Evolutionary conservation across 2,888 invertebrate species (phyloP), one percentile per base, ranked within the genome.

Genomic region (Tiliacea aurago): DNA sequence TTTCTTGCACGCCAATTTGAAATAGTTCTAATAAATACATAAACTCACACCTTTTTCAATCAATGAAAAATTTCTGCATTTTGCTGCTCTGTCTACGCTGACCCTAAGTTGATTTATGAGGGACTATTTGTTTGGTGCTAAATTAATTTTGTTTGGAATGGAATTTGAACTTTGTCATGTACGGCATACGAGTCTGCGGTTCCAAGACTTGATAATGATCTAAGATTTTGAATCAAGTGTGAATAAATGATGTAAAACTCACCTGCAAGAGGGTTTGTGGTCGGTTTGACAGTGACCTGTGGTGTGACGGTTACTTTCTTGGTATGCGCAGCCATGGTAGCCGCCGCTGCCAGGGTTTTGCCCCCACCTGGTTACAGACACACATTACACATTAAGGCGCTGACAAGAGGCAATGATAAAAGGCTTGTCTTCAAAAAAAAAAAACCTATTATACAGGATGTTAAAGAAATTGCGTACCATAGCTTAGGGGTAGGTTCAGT

Each of bases 281-380:
- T 95, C 1, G 95, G 93, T 80, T 92, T 93, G 70, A 95, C 90
- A 0, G 90, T 90, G 81, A 92, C 90, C 0, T 93, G 91, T 1
- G 91, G 93, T 62, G 84, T 84, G 47, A 89, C 91, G 59, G 95
- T 94, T 77, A 97, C 96, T 81, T 97, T 97, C 68, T 95, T 97
- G 64, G 10, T 37, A 18, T 37, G 64, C 88, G 95, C 96, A 45
- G 96, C 97, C 89, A 98, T 96, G 28, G 97, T 97, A 1, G 98
- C 98, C 0, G 98, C 98, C n/a, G 98, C 98, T 7, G 98, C 98
- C 90, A 99, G 95, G 89, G 98, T 98, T 91, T 98, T 98, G 23
- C 98, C 98, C 20, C 98, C 98, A 86, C 98, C 98, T 98, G 53
- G 28, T n/a, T 75, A 66, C 2, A 65, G 15, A 58, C 18, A 43